Evolutionary conservation across 2,113 vertebrate species (phyloP), one percentile per base, ranked within the genome.

Genomic region (Euleptes europaea): DNA sequence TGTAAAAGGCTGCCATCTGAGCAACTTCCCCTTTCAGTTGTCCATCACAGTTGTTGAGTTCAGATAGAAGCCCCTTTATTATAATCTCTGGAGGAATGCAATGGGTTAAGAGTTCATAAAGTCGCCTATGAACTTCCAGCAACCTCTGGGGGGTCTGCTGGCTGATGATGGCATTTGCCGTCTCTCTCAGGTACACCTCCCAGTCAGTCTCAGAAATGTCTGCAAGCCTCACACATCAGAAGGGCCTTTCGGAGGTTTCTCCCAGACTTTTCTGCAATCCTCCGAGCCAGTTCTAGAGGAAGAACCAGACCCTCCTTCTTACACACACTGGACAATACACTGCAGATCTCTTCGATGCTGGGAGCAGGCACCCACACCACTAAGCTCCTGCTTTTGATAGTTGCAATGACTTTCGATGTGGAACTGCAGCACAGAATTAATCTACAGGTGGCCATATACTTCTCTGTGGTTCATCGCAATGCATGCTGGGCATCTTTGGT

Each of bases 401-500:
- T 98, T 14, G 96, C 95, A 38, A 99, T 99, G 85, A 99, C 97
- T 94, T 99, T 99, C n/a, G 98, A 99, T 72, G 98, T 98, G 81
- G 99, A 99, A 91, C 97, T 99, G 78, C 98, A 98, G 94, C 97
- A 99, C 79, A 99, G 93, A 91, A 99, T 98, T 91, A 99, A 86
- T 4, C 99, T 97, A 94, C 99, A 99, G 78, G 98, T 99, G 1
- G 95, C 90, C 98, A 99, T 99, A 85, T 99, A 99, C 87, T 99
- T 99, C 88, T 99, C 99, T 98, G 99, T 99, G 0, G 99, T 99
- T 77, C 99, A 97, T 54, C 98, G 96, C 95, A 99, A 93, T 57
- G 99, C 98, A 82, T 99, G 99, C 90, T 99, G 99, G 70, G 98
- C 99, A 0, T 99, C 99, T 93, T 98, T 99, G 3, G 98, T 98